A percentile compares a stretch with the other conserved stretches of the same genome.
These are phyloP conservation scores for Tragelaphus imberbis DNA, from an alignment of 2,113 vertebrate species.

Conservation along the genomic window DNA sequence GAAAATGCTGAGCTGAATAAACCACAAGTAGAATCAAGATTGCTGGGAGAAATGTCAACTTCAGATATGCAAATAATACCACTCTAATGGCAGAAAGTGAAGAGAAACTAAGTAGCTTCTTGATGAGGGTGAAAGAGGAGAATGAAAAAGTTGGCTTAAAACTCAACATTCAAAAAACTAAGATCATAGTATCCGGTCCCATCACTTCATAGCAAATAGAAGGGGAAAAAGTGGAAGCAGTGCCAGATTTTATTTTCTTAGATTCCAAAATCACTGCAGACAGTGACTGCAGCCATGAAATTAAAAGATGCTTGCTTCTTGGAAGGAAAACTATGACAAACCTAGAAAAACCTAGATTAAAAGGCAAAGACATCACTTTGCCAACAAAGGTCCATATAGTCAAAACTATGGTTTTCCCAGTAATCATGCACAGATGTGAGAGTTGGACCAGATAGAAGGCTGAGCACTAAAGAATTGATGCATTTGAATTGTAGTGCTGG, in stretches of 20 bases:
- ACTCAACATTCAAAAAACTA: neutral
- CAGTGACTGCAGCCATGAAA: neutral
- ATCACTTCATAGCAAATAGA: neutral
- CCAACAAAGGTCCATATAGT: neutral
- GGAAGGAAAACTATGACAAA: neutral
- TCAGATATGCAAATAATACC: neutral
- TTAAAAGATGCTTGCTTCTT: neutral
- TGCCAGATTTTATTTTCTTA: neutral
- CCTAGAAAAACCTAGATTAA: neutral
- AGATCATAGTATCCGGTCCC: neutral
- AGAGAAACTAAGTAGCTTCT: neutral
- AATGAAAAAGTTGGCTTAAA: neutral
- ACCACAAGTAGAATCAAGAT: neutral
- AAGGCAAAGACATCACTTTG: neutral
- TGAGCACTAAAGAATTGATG: neutral
- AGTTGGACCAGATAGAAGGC: neutral
- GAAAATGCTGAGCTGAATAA: neutral
- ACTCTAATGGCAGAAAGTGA: neutral
- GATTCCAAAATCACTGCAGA: neutral
- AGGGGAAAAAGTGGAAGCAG: neutral
- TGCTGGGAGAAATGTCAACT: neutral
- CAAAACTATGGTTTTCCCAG: neutral
- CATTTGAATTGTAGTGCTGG: neutral
- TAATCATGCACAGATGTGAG: neutral
- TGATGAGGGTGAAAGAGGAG: neutral